These are phyloP conservation scores for Pomatorhinus ruficollis DNA, from an alignment of 2,113 vertebrate species.

Conservation along the genomic window DNA sequence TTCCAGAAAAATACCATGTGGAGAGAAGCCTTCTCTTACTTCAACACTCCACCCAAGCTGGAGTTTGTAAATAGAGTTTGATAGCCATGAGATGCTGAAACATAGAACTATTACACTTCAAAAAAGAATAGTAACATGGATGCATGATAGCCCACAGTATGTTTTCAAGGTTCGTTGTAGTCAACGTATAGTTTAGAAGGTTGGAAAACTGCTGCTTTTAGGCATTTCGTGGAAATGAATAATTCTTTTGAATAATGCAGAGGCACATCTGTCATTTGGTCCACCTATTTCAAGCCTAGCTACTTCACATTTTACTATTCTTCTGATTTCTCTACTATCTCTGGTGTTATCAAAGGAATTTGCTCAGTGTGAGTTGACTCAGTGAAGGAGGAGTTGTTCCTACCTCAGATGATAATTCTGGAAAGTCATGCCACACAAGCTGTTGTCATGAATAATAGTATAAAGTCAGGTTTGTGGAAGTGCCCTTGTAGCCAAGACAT, in stretches of 20 bases:
- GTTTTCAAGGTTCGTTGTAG: rapidly evolving
- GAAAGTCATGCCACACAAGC: not conserved
- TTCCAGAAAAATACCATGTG: not conserved
- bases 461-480: not conserved
- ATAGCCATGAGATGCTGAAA: not conserved
- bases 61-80: not conserved
- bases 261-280: not conserved
- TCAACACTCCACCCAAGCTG: not conserved
- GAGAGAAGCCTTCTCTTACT: not conserved
- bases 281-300: not conserved
- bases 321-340: not conserved
- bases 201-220: not conserved
- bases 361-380: not conserved
- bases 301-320: not conserved
- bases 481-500: not conserved
- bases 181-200: rapidly evolving
- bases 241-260: not conserved
- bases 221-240: not conserved
- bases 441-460: not conserved
- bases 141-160: not conserved
- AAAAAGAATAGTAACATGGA: not conserved
- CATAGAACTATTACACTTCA: not conserved
- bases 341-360: not conserved
- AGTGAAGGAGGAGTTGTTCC: not conserved
- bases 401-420: not conserved